phyloP scores from a whole-genome alignment of 2,797 vertebrate genomes.

The Lepilemur septentrionalis region DNA sequence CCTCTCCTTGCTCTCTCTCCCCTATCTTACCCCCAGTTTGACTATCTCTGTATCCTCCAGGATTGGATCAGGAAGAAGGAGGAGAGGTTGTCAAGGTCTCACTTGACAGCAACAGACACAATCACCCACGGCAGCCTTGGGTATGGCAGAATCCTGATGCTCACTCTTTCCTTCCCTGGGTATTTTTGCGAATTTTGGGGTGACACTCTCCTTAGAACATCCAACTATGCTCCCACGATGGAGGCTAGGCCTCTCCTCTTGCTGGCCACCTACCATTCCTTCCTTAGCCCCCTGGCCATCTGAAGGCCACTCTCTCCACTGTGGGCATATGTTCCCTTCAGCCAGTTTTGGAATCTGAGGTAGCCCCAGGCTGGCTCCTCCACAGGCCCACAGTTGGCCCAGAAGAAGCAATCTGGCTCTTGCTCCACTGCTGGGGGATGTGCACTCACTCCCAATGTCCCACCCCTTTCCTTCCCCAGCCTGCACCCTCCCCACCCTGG shows the following conservation, averaged over 20 bases:
- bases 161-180: not conserved
- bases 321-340: not conserved
- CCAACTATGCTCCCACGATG: not conserved
- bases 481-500: not conserved
- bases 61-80: not conserved
- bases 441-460: not conserved
- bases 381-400: not conserved
- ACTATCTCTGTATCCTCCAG: not conserved
- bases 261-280: not conserved
- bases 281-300: not conserved
- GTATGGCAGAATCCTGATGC: not conserved
- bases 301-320: not conserved
- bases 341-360: not conserved
- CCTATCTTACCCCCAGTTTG: not conserved
- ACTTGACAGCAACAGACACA: not conserved
- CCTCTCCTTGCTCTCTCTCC: not conserved
- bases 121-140: not conserved
- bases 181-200: not conserved
- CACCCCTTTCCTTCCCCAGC: no score
- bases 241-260: not conserved
- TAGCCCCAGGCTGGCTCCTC: not conserved
- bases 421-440: not conserved
- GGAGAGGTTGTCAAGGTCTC: not conserved
- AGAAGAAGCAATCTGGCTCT: not conserved
- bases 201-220: not conserved